Base-by-base conservation (phyloP, 2,113 vertebrate genomes). In the Arvicanthis niloticus region DNA sequence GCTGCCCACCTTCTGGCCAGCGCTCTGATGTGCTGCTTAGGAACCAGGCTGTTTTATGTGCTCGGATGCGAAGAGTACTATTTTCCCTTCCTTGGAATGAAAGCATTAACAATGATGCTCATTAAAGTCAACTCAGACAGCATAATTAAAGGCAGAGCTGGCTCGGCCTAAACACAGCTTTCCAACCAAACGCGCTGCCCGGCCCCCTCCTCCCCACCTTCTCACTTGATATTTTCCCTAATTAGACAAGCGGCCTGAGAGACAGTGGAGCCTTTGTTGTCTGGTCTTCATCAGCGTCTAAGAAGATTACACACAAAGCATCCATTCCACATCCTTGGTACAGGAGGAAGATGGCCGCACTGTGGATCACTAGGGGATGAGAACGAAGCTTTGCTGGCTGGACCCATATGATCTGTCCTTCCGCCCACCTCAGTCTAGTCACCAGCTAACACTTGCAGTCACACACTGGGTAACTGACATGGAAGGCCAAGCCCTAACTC, bases 101-200 rank as follows among this genome's bases (percentile, higher is more conserved):
- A 97, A 68, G 81, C 94, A 94, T 87, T 96, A 96, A 97, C 95
- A 97, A 93, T 91, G 90, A 92, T 87, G 96, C 91, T 97, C 92
- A 97, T 96, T 98, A 97, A 94, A 96, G 96, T 93, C 72, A 91
- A 89, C 95, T 89, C 95, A 97, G 97, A 97, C 96, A 68, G 97
- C 94, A 94, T 97, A 97, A 97, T 97, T 94, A 96, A 91, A 97
- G 96, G 92, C 96, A 98, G 91, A 58, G 68, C 67, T 51, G 48
- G 88, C 92, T 82, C 6, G 40, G 87, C 60, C 91, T 97, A 96
- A 97, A 97, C 60, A 96, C 81, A 92, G 89, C 92, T 94, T 97
- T 96, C 91, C 65, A 40, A 77, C 65, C 11, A 96, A 97, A 68
- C 88, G 91, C 42, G 58, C 91, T 0, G 1, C 24, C 40, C 24